A percentile compares a stretch with the other conserved stretches of the same genome.
These are phyloP conservation scores for Formica aserva DNA, from an alignment of 2,888 invertebrate genomes.

Conservation along the genomic window DNA sequence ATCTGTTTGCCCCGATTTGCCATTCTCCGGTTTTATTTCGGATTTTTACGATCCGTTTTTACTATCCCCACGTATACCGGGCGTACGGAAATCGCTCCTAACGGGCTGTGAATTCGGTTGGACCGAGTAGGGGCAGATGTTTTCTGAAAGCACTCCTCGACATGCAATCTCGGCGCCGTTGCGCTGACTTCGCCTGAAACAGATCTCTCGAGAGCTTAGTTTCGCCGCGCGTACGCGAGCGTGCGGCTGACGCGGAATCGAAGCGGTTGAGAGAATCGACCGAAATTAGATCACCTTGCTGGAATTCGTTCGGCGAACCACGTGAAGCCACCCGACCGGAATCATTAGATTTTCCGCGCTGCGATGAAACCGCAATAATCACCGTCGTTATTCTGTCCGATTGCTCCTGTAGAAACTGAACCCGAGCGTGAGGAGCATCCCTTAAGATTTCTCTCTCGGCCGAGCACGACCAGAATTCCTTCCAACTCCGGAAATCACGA, in stretches of 20 bases:
- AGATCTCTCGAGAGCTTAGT: slow-evolving; percentile 73
- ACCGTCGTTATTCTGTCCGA: background rate
- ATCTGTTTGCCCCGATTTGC: background rate
- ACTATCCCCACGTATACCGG: slow-evolving; percentile 1
- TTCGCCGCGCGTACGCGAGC: slow-evolving; percentile 77
- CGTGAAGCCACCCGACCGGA: slow-evolving; percentile 20
- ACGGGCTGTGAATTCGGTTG: slow-evolving; percentile 44
- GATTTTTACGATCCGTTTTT: slow-evolving; percentile 18
- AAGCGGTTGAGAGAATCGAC: slow-evolving; percentile 46
- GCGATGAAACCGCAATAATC: background rate
- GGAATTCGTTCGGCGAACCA: slow-evolving; percentile 7
- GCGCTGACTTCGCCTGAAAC: slow-evolving; percentile 67
- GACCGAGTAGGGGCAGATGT: slow-evolving; percentile 67
- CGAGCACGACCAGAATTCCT: background rate
- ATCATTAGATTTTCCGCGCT: slow-evolving; percentile 11
- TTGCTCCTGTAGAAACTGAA: background rate
- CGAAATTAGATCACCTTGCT: slow-evolving; percentile 72
- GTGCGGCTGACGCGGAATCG: slow-evolving; percentile 68
- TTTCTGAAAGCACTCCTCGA: slow-evolving; percentile 73
- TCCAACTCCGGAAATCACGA: background rate
- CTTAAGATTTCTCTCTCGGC: background rate
- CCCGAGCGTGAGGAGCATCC: background rate
- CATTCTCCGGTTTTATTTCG: background rate
- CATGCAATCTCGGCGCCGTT: slow-evolving; percentile 41
- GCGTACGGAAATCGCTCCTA: slow-evolving; percentile 31